phyloP scores from a whole-genome alignment of 92 coral and sea anemone genomes.

The Pocillopora meandrina region DNA sequence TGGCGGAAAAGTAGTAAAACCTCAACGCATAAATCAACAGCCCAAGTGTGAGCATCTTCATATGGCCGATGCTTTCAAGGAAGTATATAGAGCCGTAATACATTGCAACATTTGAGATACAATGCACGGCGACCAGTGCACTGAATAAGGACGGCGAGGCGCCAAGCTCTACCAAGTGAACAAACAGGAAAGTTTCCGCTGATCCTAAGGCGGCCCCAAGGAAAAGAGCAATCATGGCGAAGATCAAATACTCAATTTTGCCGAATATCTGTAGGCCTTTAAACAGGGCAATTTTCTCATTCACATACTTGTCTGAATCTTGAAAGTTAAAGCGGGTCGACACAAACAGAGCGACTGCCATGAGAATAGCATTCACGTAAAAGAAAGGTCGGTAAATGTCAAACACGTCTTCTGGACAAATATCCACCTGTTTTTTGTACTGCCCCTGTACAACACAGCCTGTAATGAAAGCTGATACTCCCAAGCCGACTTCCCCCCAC shows the following conservation, averaged over 20 bases:
- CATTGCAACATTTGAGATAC: conserved; percentile 76
- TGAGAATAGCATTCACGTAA: conserved; percentile 80
- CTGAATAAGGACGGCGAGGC: conserved; percentile 88
- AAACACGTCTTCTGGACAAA: conserved; percentile 86
- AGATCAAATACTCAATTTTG: conserved; percentile 74
- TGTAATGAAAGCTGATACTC: conserved; percentile 83
- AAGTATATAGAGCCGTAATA: conserved; percentile 82
- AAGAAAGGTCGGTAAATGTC: conserved; percentile 94
- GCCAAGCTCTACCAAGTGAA: conserved; percentile 82
- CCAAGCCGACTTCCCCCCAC: conserved; percentile 95
- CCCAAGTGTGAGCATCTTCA: conserved; percentile 74
- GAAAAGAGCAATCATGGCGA: conserved; percentile 73
- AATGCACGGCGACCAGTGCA: conserved; percentile 81
- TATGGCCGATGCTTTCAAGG: conserved; percentile 72
- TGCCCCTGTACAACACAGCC: conserved; percentile 83
- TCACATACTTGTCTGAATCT: conserved; percentile 55
- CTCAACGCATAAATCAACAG: conserved; percentile 68
- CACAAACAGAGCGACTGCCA: conserved; percentile 82
- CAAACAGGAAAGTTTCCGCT: conserved; percentile 75
- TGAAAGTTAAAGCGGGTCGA: conserved; percentile 83
- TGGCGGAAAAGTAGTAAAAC: conserved; percentile 88
- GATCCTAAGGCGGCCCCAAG: conserved; percentile 79
- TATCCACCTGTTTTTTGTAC: conserved; percentile 71
- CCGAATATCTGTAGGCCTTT: conserved; percentile 73
- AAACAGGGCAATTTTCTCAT: conserved; percentile 70